Evolutionary conservation across 2,888 invertebrate genomes (phyloP).

Genomic region (Pyralis farinalis): DNA sequence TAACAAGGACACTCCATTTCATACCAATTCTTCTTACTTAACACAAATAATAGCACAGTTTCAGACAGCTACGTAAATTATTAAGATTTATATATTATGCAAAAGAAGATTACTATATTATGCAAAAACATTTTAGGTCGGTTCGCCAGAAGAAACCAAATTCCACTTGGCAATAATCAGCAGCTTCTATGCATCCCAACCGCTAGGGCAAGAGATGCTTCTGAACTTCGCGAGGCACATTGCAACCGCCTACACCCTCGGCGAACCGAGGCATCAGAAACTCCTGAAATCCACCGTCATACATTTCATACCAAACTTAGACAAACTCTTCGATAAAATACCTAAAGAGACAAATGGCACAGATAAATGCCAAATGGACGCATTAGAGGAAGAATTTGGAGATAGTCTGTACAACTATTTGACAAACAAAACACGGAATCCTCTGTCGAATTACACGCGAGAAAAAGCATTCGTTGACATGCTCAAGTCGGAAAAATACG

Average conservation of each 20-base stretch:
- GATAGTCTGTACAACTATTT: conserved; percentile 79
- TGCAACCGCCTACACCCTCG: conserved; percentile 84
- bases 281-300: conserved; percentile 87
- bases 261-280: conserved; percentile 83
- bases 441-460: conserved; percentile 61
- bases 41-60: too few relatives aligned
- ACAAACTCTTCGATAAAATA: conserved; percentile 50
- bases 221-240: conserved; percentile 92
- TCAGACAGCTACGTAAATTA: too few relatives aligned
- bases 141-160: conserved; percentile 89
- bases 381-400: conserved; percentile 83
- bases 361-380: conserved; percentile 50
- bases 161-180: conserved; percentile 92
- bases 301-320: conserved; percentile 87
- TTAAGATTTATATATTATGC: too few relatives aligned
- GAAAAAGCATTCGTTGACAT: conserved; percentile 84
- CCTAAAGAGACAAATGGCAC: conserved; percentile 43
- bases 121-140: conserved; percentile 85
- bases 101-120: too few relatives aligned
- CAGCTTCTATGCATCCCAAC: conserved; percentile 90
- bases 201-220: conserved; percentile 91
- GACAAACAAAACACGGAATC: conserved; percentile 61
- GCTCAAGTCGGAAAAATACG: conserved; percentile 84
- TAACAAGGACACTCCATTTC: too few relatives aligned
- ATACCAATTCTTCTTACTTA: too few relatives aligned